Evolutionary conservation across 2,113 vertebrate genomes (phyloP), one percentile per base, ranked within the genome.

Genomic region (Pseudopodoces humilis): DNA sequence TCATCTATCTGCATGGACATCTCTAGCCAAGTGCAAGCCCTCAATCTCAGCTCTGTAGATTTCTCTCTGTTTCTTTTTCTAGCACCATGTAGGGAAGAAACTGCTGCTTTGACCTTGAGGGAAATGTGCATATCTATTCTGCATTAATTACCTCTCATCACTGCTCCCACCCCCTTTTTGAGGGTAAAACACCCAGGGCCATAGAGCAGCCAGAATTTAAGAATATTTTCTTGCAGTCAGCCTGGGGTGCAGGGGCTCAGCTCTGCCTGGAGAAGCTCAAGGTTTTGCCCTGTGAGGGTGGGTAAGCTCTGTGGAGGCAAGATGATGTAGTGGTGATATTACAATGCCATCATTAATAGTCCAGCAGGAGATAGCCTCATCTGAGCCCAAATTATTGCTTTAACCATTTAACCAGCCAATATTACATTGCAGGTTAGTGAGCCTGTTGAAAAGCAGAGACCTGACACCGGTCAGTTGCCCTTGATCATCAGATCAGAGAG

Each of bases 281-380:
- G 27, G 22, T 41, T 79, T 62, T 86, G 16, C 22, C 60, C 35
- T 31, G 0, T 0, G 1, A 70, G 41, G 12, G 3, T 56, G 23
- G 11, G 25, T 41, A 74, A 28, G 44, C 9, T 50, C 14, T 56
- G 0, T 44, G 52, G 23, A 78, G 71, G 55, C 25, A 88, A 55
- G 41, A 37, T 39, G 56, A 39, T 11, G 39, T 30, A 43, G 30
- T 81, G 43, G 46, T 18, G 10, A 6, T n/a, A 9, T 60, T 82
- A 24, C 24, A 76, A 64, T 52, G 25, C 4, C 10, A 10, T 65
- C 5, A 13, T 44, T 67, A 49, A 55, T 68, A 86, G 59, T 59
- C 19, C 27, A 49, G 12, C 21, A 18, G 59, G 23, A 9, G 21
- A 14, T 1, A 63, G 46, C 44, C 22, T 78, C 52, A 41, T 31